phyloP scores from a whole-genome alignment of 2,797 vertebrate genomes.

The Xerus rutilus region DNA sequence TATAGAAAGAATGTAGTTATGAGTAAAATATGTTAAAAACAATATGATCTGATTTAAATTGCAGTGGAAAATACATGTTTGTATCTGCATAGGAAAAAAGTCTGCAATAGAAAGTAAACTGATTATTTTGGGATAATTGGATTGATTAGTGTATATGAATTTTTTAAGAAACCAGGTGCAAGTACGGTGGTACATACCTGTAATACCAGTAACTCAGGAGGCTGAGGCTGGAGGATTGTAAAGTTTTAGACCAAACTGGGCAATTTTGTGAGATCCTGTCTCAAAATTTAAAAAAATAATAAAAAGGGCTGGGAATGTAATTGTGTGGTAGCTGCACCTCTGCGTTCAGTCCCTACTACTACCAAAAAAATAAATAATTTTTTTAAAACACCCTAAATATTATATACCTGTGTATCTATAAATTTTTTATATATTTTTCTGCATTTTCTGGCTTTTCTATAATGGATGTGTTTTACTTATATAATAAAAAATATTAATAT shows the following conservation, averaged over 20 bases:
- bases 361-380: background rate
- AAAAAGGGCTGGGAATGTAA: background rate
- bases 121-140: conserved; percentile 26
- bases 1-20: background rate
- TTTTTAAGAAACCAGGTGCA: background rate
- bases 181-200: background rate
- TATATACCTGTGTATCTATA: background rate
- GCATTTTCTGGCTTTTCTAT: conserved; percentile 58
- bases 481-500: background rate
- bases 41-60: background rate
- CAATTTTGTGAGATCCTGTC: too few relatives aligned
- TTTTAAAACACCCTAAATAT: background rate
- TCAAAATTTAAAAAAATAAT: background rate
- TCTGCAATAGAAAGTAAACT: background rate
- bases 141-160: background rate
- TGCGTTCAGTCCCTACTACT: background rate
- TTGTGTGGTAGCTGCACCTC: background rate
- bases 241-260: background rate
- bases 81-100: background rate
- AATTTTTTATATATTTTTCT: conserved; percentile 41
- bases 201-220: background rate
- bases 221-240: background rate
- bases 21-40: background rate
- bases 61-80: background rate
- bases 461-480: conserved; percentile 1